phyloP scores from a whole-genome alignment of 2,113 vertebrate genomes.

The Aspiorhynchus laticeps region DNA sequence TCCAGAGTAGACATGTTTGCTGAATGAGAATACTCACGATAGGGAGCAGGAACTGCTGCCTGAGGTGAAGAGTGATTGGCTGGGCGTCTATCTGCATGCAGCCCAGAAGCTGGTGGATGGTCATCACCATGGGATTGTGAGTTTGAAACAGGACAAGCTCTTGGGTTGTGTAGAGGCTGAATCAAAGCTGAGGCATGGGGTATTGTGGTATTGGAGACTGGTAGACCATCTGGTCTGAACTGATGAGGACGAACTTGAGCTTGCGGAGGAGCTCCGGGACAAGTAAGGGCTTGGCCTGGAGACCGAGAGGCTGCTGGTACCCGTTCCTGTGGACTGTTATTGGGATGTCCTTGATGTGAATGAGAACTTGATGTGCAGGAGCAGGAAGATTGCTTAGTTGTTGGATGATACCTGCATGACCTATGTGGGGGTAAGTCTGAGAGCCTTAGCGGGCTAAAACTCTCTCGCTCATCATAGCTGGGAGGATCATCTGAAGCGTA shows the following conservation, averaged over 20 bases:
- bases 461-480: constrained; percentile 80
- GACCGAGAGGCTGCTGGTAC: constrained; percentile 69
- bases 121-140: constrained; percentile 69
- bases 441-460: constrained; percentile 75
- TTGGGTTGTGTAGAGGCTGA: constrained; percentile 70
- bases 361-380: constrained; percentile 68
- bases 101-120: constrained; percentile 59
- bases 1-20: constrained; percentile 71
- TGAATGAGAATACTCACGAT: constrained; percentile 69
- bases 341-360: constrained; percentile 67
- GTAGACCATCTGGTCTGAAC: constrained; percentile 69
- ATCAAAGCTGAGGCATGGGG: constrained; percentile 66
- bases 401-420: constrained; percentile 67
- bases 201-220: constrained; percentile 66
- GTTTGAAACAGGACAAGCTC: constrained; percentile 65
- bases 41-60: constrained; percentile 63
- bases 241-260: constrained; percentile 67
- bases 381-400: constrained; percentile 68
- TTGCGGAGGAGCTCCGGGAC: constrained; percentile 61
- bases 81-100: constrained; percentile 68
- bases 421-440: constrained; percentile 69
- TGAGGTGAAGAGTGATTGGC: constrained; percentile 72
- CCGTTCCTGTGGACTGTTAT: constrained; percentile 67
- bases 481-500: constrained; percentile 78
- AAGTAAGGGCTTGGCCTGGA: constrained; percentile 64